Percentiles rank a stretch among this genome's conserved stretches.
These are phyloP conservation scores for Phalacrocorax pelagicus DNA, from an alignment of 2,113 vertebrate species.

Conservation along the genomic window DNA sequence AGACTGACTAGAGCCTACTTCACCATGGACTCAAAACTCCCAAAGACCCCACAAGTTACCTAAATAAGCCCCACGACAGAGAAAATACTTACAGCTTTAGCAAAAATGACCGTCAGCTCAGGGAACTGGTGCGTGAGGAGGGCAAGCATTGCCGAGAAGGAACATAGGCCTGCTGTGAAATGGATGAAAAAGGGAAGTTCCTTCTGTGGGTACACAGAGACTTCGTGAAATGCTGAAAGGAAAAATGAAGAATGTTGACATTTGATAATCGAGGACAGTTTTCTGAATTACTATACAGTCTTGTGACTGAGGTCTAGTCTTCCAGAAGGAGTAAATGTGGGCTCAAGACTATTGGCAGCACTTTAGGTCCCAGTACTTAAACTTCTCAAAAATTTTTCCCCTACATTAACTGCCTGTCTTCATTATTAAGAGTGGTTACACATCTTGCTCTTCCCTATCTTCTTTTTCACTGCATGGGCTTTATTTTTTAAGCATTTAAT, in stretches of 20 bases:
- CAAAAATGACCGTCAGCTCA: constrained; percentile 96
- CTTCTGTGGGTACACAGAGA: constrained; percentile 98
- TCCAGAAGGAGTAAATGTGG: not conserved
- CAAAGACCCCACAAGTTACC: not conserved
- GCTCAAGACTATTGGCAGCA: not conserved
- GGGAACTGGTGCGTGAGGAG: constrained; percentile 98
- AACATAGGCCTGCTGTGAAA: constrained; percentile 98
- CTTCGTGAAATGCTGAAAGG: constrained; percentile 92
- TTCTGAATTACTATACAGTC: not conserved
- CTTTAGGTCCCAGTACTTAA: not conserved
- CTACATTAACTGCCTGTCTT: not conserved
- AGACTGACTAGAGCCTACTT: not conserved
- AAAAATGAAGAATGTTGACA: not conserved
- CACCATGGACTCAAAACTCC: not conserved
- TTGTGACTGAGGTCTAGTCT: not conserved
- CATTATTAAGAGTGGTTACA: not conserved
- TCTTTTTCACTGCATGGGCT: not conserved
- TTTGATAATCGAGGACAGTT: not conserved
- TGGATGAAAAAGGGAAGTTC: constrained; percentile 99
- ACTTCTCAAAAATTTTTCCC: not conserved
- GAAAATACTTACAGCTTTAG: constrained; percentile 88
- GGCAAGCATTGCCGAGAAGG: constrained; percentile 96
- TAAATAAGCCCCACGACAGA: constrained; percentile 14
- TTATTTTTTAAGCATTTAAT: not conserved
- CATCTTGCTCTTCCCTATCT: not conserved